Evolutionary conservation across 1,140 invertebrate species (phyloP).

Genomic region (Daktulosphaira vitifoliae): DNA sequence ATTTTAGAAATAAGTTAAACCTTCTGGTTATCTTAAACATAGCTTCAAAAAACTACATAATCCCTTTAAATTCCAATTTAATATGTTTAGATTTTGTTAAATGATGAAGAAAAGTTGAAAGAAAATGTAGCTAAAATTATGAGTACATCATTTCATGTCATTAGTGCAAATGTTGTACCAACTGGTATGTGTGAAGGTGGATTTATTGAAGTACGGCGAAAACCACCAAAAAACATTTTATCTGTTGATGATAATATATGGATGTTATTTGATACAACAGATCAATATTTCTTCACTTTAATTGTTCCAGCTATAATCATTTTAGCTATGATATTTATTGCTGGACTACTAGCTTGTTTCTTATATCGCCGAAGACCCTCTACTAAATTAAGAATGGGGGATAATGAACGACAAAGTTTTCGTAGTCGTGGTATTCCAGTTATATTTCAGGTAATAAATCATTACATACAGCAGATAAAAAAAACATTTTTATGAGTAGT

Average conservation of each 20-base stretch:
- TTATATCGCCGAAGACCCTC: slow-evolving; percentile 54
- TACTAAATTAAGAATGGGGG: slow-evolving; percentile 46
- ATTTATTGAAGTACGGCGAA: slow-evolving; percentile 47
- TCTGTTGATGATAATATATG: slow-evolving; percentile 10
- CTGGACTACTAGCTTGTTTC: slow-evolving; percentile 77
- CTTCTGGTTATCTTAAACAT: too few species aligned
- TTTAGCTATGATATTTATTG: slow-evolving; percentile 75
- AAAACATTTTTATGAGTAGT: too few species aligned
- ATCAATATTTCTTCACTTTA: slow-evolving; percentile 75
- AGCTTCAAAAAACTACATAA: too few species aligned
- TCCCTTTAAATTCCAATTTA: too few species aligned
- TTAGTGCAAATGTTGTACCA: slow-evolving; percentile 60
- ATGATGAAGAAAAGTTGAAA: slow-evolving; percentile 52
- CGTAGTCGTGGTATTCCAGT: slow-evolving; percentile 86
- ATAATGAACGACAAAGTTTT: slow-evolving; percentile 71
- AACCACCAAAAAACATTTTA: slow-evolving; percentile 34
- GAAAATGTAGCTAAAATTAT: slow-evolving; percentile 61
- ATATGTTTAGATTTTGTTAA: slow-evolving; percentile 38
- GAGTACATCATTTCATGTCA: slow-evolving; percentile 67
- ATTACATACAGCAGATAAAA: too few species aligned
- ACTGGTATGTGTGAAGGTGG: slow-evolving; percentile 61
- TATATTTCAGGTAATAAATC: slow-evolving; percentile 59
- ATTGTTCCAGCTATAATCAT: slow-evolving; percentile 84
- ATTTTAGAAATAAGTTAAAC: too few species aligned
- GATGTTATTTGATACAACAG: not conserved